Evolutionary conservation across 2,797 vertebrate genomes (phyloP).

Genomic region (Thunnus albacares): DNA sequence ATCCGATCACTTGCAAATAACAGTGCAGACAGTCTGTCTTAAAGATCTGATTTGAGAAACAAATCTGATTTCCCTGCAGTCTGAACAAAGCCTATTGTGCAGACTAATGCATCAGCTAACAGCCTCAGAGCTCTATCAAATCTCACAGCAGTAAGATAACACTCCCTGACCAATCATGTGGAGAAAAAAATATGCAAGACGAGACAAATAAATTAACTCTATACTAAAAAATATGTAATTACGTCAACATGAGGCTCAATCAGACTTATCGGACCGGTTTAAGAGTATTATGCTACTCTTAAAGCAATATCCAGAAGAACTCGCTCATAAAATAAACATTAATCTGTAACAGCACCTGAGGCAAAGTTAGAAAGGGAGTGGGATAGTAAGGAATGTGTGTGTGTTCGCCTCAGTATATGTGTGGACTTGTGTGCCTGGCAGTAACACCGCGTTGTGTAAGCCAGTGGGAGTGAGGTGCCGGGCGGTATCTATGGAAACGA

Average conservation of each 20-base stretch:
- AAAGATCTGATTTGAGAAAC: too few relatives aligned
- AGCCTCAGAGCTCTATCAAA: conserved; percentile 39
- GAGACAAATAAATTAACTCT: conserved; percentile 18
- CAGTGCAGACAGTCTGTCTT: too few relatives aligned
- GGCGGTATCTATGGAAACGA: conserved; percentile 75
- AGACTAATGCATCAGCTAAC: conserved; percentile 54
- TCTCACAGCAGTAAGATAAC: conserved; percentile 37
- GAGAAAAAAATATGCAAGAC: conserved; percentile 47
- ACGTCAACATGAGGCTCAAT: conserved; percentile 4
- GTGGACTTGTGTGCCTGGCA: conserved; percentile 46
- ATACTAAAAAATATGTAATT: neutral
- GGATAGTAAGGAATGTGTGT: conserved; percentile 45
- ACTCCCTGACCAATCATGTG: conserved; percentile 30
- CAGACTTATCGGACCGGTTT: neutral
- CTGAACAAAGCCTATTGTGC: neutral
- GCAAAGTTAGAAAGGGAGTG: conserved; percentile 38
- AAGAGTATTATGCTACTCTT: neutral
- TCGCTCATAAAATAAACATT: conserved; percentile 18
- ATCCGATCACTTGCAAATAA: too few relatives aligned
- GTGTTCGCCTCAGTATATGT: conserved; percentile 18
- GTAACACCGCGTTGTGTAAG: conserved; percentile 69
- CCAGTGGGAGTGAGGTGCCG: conserved; percentile 66
- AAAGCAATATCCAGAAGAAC: neutral
- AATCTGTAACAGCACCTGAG: conserved; percentile 43
- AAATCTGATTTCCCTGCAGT: too few relatives aligned